These are phyloP conservation scores for Oligia strigilis DNA, from an alignment of 2,888 invertebrate genomes.

Conservation along the genomic window DNA sequence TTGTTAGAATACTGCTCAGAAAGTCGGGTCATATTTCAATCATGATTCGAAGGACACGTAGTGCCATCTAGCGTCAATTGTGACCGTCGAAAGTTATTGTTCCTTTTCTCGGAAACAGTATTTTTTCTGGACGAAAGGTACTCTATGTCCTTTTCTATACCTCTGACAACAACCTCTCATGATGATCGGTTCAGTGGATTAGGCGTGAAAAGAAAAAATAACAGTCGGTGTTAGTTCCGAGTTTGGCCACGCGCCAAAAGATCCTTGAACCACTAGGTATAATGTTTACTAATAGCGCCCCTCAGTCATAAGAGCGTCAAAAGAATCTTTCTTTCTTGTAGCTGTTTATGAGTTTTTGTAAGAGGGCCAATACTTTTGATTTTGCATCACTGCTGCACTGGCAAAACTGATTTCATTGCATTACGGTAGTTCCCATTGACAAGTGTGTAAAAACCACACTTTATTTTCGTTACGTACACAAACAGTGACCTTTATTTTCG, in stretches of 20 bases:
- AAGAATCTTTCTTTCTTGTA: not conserved
- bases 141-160: no score
- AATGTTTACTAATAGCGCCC: not conserved
- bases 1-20: no score
- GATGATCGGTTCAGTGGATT: not conserved
- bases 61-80: no score
- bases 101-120: not conserved
- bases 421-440: no score
- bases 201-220: not conserved
- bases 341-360: not conserved
- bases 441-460: not conserved
- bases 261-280: not conserved
- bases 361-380: not conserved
- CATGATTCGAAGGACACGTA: no score
- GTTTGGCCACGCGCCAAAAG: not conserved
- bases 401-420: no score
- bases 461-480: no score
- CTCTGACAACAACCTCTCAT: not conserved
- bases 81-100: not conserved
- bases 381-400: no score
- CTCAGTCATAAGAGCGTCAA: not conserved
- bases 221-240: not conserved
- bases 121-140: not conserved
- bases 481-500: no score
- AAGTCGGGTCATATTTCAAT: no score